Evolutionary conservation across 2,797 vertebrate genomes (phyloP), one percentile per base, ranked within the genome.

Genomic region (Argentina silus): DNA sequence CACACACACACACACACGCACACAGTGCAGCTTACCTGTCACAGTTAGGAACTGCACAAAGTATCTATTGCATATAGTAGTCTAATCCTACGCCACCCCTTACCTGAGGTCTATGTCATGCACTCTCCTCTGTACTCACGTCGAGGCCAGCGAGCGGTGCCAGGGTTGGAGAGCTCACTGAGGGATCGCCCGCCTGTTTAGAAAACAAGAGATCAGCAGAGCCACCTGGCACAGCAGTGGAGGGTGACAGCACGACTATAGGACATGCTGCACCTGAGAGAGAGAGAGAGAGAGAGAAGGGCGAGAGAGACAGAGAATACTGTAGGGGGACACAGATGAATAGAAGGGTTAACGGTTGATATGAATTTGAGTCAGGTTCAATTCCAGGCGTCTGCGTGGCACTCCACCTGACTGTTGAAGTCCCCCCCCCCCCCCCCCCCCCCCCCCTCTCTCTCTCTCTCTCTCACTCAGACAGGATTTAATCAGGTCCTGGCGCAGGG

Each of bases 381-480:
- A 15, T 53, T 53, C 6, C 6, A 53, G 51, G 51, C 51, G 17
- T 7, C 27, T 36, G 27, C 11, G 11, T 53, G 50, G 12, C 50
- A 12, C 50, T 53, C 50, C n/a, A 11, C n/a, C 50, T 50, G 9
- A 10, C 15, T 19, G 7, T 19, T 19, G 8, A n/a, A n/a, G n/a
- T n/a, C 53, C 19, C 15, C 8, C 53, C 19, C 53, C 8, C 6
- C 8, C 53, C 15, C 53, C 36, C 27, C 53, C 19, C 15, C 8
- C 53, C 19, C 53, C 8, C 6, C 8, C 53, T 55, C 53, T 61
- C 27, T 61, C 59, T 64, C 62, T 53, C 15, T 70, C 61, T 78
- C 70, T 65, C 4, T 77, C n/a, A n/a, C 43, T 53, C 74, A 60
- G 50, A 61, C 21, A 79, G 53, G 3, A 42, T 11, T 2, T 14